These are phyloP conservation scores for Agapornis roseicollis DNA, from an alignment of 2,113 vertebrate species.

Conservation along the genomic window DNA sequence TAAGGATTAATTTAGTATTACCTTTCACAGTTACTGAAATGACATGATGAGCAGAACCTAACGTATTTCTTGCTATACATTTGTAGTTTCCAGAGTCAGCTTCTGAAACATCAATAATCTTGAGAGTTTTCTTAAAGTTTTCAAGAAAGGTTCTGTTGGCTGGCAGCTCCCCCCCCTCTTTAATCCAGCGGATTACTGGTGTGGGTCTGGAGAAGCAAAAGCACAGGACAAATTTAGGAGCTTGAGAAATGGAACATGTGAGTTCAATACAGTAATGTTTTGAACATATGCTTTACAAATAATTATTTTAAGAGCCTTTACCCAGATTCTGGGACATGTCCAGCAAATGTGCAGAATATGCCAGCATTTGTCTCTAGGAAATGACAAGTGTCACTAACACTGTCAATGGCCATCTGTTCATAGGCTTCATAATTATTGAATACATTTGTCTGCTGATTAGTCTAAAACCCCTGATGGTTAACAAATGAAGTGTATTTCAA, in stretches of 20 bases:
- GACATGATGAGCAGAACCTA: conserved; percentile 82
- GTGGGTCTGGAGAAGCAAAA: conserved; percentile 83
- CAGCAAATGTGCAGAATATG: neutral
- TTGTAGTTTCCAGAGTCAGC: conserved; percentile 92
- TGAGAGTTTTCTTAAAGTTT: conserved; percentile 91
- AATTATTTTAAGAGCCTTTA: neutral
- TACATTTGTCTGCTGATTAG: conserved; percentile 15
- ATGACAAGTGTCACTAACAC: conserved; percentile 6
- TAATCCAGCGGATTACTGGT: conserved; percentile 88
- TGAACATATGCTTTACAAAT: neutral
- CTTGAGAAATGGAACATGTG: neutral
- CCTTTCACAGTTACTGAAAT: conserved; percentile 91
- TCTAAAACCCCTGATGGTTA: neutral
- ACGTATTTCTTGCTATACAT: conserved; percentile 84
- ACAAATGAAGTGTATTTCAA: neutral
- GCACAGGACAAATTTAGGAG: neutral
- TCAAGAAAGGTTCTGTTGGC: conserved; percentile 79
- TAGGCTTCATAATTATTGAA: conserved; percentile 30
- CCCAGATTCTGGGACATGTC: neutral
- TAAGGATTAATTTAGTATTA: conserved; percentile 48
- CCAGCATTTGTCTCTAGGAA: conserved; percentile 26
- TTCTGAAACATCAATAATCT: conserved; percentile 86
- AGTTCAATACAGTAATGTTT: neutral
- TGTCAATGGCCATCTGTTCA: conserved; percentile 29
- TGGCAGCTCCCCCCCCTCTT: conserved; percentile 87